Conservation (phyloP, 1,140 invertebrate species). For the Anoplophora glabripennis region DNA sequence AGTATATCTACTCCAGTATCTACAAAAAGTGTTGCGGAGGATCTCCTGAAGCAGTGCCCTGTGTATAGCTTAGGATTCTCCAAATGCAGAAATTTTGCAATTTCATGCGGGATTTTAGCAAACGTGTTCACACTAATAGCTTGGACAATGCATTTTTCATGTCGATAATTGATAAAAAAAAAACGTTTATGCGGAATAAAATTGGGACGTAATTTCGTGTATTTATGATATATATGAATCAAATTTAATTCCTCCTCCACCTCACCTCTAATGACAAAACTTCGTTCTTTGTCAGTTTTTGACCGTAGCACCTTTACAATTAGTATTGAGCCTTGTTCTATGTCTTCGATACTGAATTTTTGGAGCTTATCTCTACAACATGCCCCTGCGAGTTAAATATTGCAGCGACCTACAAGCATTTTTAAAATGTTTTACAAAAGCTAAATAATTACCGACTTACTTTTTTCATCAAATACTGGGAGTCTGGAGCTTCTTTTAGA, state of each 20-base stretch:
- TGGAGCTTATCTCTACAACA: constrained; percentile 9
- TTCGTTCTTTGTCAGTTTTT: constrained; percentile 10
- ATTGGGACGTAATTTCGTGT: too few species aligned
- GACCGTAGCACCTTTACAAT: constrained; percentile 8
- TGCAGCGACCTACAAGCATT: constrained; percentile 5
- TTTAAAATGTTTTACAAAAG: too few species aligned
- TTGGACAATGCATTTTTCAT: constrained; percentile 1
- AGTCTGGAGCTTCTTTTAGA: background rate
- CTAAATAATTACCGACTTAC: constrained; percentile 5
- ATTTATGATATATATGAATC: too few species aligned
- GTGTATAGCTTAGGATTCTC: constrained; percentile 3
- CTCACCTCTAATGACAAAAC: constrained; percentile 6
- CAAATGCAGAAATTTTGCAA: background rate
- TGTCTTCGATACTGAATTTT: background rate
- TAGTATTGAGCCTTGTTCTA: constrained; percentile 8
- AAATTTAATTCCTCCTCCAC: too few species aligned
- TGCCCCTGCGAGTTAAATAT: background rate
- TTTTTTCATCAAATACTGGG: constrained; percentile 7
- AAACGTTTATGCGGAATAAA: too few species aligned
- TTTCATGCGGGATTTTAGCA: background rate
- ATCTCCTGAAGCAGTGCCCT: constrained; percentile 4
- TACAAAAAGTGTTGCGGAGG: too few species aligned
- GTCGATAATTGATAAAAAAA: background rate
- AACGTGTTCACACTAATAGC: background rate
- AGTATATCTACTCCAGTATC: too few species aligned